Conservation (phyloP, 2,888 invertebrate genomes). For the Leptinotarsa haldemani region DNA sequence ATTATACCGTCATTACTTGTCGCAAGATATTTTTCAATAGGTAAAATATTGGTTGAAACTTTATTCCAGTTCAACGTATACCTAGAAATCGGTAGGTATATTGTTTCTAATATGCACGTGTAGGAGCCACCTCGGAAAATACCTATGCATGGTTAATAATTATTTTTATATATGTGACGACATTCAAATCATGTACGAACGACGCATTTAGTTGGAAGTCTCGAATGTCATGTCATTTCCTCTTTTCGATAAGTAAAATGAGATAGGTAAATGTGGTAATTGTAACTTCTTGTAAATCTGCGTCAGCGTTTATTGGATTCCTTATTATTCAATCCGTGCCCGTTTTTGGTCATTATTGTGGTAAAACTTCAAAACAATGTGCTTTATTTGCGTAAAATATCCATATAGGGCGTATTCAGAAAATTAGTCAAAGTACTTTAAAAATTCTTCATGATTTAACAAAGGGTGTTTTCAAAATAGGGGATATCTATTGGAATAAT, state of each 20-base stretch:
- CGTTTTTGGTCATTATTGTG: slow-evolving; percentile 12
- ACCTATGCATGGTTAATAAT: background rate
- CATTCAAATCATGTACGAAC: background rate
- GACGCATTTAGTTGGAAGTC: background rate
- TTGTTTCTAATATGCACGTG: background rate
- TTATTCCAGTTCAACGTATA: no score
- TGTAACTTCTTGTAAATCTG: background rate
- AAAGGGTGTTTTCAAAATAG: no score
- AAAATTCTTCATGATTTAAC: no score
- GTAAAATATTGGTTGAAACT: no score
- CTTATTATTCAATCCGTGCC: slow-evolving; percentile 6
- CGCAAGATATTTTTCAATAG: background rate
- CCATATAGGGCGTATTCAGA: background rate
- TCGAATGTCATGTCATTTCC: background rate
- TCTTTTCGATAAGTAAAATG: background rate
- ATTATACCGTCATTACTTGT: no score
- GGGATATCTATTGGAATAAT: background rate
- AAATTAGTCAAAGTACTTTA: no score
- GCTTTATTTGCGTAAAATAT: background rate
- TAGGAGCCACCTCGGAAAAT: background rate
- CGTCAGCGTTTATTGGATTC: background rate
- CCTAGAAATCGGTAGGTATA: background rate
- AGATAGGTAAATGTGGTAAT: background rate
- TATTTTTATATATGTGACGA: background rate
- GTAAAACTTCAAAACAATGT: slow-evolving; percentile 1